Evolutionary conservation across 2,797 vertebrate species (phyloP).

Genomic region (Sebastes wilsoni): DNA sequence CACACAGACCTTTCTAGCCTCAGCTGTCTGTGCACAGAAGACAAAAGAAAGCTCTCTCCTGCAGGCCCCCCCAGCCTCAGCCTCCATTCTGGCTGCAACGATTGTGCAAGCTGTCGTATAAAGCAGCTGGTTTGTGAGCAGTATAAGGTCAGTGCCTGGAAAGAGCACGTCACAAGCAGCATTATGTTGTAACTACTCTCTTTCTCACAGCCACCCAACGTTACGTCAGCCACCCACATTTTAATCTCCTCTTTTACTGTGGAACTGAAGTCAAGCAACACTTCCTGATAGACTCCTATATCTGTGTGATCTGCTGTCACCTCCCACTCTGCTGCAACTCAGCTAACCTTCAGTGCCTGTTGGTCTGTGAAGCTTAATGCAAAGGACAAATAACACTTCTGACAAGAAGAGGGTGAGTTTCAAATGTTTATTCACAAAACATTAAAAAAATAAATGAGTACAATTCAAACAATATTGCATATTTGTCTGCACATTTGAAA

Average conservation of each 20-base stretch:
- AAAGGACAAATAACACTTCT: slow-evolving; percentile 48
- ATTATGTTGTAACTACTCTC: slow-evolving; percentile 27
- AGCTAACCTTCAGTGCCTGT: background rate
- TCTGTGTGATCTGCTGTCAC: slow-evolving; percentile 3
- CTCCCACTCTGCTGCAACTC: slow-evolving; percentile 12
- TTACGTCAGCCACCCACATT: slow-evolving; percentile 34
- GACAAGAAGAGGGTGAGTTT: slow-evolving; percentile 50
- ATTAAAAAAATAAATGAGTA: slow-evolving; percentile 52
- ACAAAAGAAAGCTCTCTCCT: slow-evolving; percentile 57
- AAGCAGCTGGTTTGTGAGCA: slow-evolving; percentile 83
- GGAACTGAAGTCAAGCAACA: slow-evolving; percentile 20
- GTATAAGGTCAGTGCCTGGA: slow-evolving; percentile 76
- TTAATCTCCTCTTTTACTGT: slow-evolving; percentile 6
- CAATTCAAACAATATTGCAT: slow-evolving; percentile 63
- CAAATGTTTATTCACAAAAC: slow-evolving; percentile 78
- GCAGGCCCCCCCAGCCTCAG: background rate
- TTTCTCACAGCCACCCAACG: background rate
- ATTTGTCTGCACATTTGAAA: slow-evolving; percentile 58
- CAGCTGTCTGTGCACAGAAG: slow-evolving; percentile 38
- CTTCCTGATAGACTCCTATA: slow-evolving; percentile 48
- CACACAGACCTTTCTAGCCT: slow-evolving; percentile 21
- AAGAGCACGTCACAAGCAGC: slow-evolving; percentile 58
- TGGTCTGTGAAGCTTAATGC: background rate
- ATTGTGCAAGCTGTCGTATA: slow-evolving; percentile 80
- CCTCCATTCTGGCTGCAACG: slow-evolving; percentile 62